A percentile compares a stretch with the other conserved stretches of the same genome.
Conservation (phyloP, 2,888 invertebrate species). For the Pachydiplax longipennis region DNA sequence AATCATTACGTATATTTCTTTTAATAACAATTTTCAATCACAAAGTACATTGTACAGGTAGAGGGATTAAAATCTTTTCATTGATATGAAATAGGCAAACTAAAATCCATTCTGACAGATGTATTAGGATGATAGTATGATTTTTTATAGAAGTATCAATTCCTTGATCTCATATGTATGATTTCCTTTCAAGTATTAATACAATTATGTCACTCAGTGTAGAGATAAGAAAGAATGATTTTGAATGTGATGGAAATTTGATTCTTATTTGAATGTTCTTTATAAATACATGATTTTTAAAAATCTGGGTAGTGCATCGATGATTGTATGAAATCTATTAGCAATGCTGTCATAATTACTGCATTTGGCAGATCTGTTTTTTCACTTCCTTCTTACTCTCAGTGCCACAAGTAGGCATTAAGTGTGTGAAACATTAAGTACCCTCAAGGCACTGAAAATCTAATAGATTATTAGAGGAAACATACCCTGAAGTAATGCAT, state of each 20-base stretch:
- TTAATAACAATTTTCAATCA: conserved; percentile 1
- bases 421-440: neutral
- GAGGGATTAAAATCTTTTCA: neutral
- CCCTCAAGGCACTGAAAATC: conserved; percentile 15
- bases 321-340: neutral
- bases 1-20: conserved; percentile 4
- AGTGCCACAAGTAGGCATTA: conserved; percentile 19
- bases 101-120: conserved; percentile 1
- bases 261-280: conserved; percentile 14
- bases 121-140: conserved; percentile 36
- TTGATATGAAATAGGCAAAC: conserved; percentile 21
- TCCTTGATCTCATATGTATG: conserved; percentile 11
- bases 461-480: neutral
- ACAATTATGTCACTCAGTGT: neutral
- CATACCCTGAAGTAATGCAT: neutral
- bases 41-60: conserved; percentile 10
- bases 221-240: conserved; percentile 7
- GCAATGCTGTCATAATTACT: neutral
- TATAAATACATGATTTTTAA: conserved; percentile 1
- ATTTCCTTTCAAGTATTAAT: conserved; percentile 17
- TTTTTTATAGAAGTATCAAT: conserved; percentile 29
- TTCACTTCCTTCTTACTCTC: neutral
- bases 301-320: neutral
- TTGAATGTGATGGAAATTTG: conserved; percentile 1
- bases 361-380: conserved; percentile 14